Conservation (phyloP, 2,888 invertebrate species). For the Punctoribates punctum region DNA sequence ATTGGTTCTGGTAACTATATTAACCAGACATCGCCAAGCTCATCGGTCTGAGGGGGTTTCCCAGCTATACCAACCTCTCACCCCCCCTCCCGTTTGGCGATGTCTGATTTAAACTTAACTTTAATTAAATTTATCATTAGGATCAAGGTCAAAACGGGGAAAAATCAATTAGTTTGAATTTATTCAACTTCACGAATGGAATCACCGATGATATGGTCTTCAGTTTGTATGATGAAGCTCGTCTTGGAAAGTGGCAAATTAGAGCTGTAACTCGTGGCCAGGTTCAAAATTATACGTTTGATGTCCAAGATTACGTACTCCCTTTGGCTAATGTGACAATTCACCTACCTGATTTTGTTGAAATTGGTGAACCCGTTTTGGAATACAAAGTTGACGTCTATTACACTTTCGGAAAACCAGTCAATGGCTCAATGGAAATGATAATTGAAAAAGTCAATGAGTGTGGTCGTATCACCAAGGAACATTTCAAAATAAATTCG, state of each 20-base stretch:
- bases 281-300: not conserved
- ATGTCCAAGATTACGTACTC: not conserved
- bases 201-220: not conserved
- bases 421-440: not conserved
- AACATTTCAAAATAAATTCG: not conserved
- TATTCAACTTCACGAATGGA: not conserved
- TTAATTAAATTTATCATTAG: not conserved
- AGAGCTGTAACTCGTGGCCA: not conserved
- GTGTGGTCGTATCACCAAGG: not conserved
- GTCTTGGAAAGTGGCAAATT: not conserved
- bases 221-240: not conserved
- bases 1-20: not conserved
- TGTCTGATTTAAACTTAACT: too few relatives aligned
- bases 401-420: slow-evolving; percentile 23
- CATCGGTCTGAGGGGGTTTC: too few relatives aligned
- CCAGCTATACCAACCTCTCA: too few relatives aligned
- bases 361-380: not conserved
- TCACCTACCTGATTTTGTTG: not conserved
- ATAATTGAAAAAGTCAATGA: not conserved
- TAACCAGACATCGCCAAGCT: too few relatives aligned
- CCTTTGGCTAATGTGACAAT: not conserved
- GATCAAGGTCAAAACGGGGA: not conserved
- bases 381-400: not conserved
- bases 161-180: too few relatives aligned
- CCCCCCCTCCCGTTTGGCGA: too few relatives aligned